These are phyloP conservation scores for Lampris megalopsis DNA, from an alignment of 2,113 vertebrate genomes.

Conservation along the genomic window DNA sequence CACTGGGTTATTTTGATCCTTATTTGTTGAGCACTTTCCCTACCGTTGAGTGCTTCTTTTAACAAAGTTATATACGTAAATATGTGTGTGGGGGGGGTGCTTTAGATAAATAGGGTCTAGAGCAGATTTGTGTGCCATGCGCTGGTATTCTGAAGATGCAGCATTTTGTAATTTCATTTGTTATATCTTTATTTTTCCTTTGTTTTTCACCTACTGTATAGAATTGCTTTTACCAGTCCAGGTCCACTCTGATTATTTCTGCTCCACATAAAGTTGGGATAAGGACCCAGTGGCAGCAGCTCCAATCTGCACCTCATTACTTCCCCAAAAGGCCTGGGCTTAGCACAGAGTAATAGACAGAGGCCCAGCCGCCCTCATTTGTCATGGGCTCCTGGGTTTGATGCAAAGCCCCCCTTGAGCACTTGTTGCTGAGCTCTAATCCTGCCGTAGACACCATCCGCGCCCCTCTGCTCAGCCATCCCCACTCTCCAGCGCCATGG, in stretches of 20 bases:
- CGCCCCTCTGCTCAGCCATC: conserved; percentile 75
- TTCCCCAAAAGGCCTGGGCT: conserved; percentile 80
- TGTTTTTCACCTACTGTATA: conserved; percentile 31
- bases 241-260: conserved; percentile 70
- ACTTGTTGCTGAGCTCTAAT: conserved; percentile 83
- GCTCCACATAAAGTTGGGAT: conserved; percentile 61
- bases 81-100: too few relatives aligned
- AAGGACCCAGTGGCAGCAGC: conserved; percentile 63
- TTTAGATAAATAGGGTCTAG: background rate
- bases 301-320: conserved; percentile 80
- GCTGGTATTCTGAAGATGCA: conserved; percentile 2
- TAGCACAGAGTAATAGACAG: conserved; percentile 82
- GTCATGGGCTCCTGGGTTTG: conserved; percentile 81
- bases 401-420: conserved; percentile 81
- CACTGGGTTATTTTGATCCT: too few relatives aligned
- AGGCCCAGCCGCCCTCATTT: conserved; percentile 79
- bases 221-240: conserved; percentile 49
- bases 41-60: too few relatives aligned
- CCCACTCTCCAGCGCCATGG: conserved; percentile 75
- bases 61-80: too few relatives aligned
- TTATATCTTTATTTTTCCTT: conserved; percentile 54
- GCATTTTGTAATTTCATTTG: conserved; percentile 34
- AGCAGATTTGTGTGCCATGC: background rate
- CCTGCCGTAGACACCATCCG: conserved; percentile 78
- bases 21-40: too few relatives aligned